Evolutionary conservation across 2,888 invertebrate species (phyloP), one percentile per base, ranked within the genome.

Genomic region (Orthosia incerta): DNA sequence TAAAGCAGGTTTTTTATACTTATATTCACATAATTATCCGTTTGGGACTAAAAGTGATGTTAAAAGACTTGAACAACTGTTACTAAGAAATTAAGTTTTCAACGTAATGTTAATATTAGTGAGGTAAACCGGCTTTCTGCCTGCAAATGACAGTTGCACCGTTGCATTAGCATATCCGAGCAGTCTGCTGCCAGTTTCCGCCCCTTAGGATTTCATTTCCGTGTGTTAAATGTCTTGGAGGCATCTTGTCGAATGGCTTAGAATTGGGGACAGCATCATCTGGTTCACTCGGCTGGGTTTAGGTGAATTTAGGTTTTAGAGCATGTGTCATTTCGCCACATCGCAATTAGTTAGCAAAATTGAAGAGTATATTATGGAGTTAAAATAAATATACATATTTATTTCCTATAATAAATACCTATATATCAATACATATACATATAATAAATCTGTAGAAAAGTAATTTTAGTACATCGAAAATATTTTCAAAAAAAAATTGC

Each of bases 131-230:
- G 39, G 60, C 15, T 55, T 60, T 56, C 39, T 55, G 62, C 48
- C 46, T 80, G 80, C 26, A 79, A 76, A 66, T 81, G 81, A 79
- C 76, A 70, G 81, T 55, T 81, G 79, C 81, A 78, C 56, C 26
- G 63, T 48, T 66, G 66, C 66, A 79, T 81, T 79, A 62, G 76
- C 81, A 81, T 70, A 70, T 66, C 81, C 65, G 50, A 59, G 45
- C 65, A 76, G 56, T 23, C 80, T 68, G 65, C 69, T 76, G 79
- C 69, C 81, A 74, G 75, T 20, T 26, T 63, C 75, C 80, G 51
- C 62, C 80, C 63, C n/a, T 63, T 31, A 59, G 76, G 81, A 80
- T 70, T 76, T 79, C 76, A 81, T 79, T 70, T 79, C 81, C 76
- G 70, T 70, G 50, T 76, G 79, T 70, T 79, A 59, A 79, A 81